Evolutionary conservation across 1,140 invertebrate species (phyloP).

Genomic region (Drosophila novamexicana): DNA sequence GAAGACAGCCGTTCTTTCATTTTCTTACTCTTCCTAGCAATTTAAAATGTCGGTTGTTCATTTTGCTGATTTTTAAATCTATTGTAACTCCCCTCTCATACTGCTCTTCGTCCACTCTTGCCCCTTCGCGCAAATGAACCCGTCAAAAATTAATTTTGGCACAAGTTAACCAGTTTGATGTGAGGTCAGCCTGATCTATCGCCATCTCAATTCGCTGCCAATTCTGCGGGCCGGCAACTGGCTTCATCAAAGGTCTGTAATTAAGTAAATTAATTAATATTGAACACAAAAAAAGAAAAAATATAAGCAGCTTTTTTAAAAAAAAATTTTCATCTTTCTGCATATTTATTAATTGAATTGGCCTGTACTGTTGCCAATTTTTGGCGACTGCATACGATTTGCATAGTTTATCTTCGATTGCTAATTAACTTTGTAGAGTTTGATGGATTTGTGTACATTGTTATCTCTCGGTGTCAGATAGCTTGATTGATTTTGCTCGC

Average conservation of each 20-base stretch:
- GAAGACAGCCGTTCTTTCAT: neutral
- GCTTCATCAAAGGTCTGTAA: slow-evolving; percentile 59
- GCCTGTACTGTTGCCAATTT: slow-evolving; percentile 44
- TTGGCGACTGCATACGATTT: slow-evolving; percentile 57
- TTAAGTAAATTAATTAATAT: slow-evolving; percentile 79
- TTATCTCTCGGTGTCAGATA: slow-evolving; percentile 51
- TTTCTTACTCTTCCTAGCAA: slow-evolving; percentile 5
- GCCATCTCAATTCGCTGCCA: slow-evolving; percentile 1
- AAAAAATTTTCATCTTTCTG: slow-evolving; percentile 26
- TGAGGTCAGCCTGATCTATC: slow-evolving; percentile 21
- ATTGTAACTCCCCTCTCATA: neutral
- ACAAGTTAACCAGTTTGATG: slow-evolving; percentile 68
- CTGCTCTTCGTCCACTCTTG: slow-evolving; percentile 15
- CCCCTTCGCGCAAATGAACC: slow-evolving; percentile 3
- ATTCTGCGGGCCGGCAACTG: slow-evolving; percentile 14
- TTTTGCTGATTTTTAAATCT: slow-evolving; percentile 13
- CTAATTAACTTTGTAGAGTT: slow-evolving; percentile 52
- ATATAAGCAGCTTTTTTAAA: neutral
- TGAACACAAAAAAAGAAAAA: slow-evolving; percentile 21
- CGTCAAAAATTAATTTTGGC: slow-evolving; percentile 55
- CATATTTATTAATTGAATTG: slow-evolving; percentile 27
- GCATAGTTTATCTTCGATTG: slow-evolving; percentile 62
- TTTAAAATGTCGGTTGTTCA: slow-evolving; percentile 24
- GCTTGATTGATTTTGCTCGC: slow-evolving; percentile 59
- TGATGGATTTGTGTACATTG: slow-evolving; percentile 58